These are phyloP conservation scores for Euglossa dilemma DNA, from an alignment of 1,140 invertebrate species.

Conservation along the genomic window DNA sequence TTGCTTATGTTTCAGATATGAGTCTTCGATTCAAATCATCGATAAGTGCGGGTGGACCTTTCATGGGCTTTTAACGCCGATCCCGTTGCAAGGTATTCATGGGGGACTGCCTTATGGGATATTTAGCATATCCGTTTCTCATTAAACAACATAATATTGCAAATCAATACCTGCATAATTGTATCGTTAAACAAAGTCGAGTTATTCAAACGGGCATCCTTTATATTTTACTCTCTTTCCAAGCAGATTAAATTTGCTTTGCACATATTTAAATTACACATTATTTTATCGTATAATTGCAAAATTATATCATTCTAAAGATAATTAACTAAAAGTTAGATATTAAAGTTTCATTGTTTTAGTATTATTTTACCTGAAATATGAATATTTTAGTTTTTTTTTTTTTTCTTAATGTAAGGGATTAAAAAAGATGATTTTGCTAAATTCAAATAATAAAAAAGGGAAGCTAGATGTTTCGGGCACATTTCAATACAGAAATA, in stretches of 20 bases:
- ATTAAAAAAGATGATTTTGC: constrained; percentile 34
- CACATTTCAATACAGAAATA: constrained; percentile 65
- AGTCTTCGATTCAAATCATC: constrained; percentile 78
- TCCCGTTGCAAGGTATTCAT: constrained; percentile 83
- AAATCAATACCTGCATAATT: constrained; percentile 25
- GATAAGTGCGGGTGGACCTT: constrained; percentile 79
- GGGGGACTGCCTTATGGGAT: constrained; percentile 81
- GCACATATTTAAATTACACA: not conserved
- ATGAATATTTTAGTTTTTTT: constrained; percentile 19
- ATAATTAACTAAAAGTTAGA: not conserved
- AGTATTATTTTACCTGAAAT: constrained; percentile 3
- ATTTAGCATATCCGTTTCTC: constrained; percentile 69
- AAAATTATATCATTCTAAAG: constrained; percentile 13
- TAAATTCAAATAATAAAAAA: constrained; percentile 34
- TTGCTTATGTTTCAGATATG: constrained; percentile 83
- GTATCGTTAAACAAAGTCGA: constrained; percentile 17
- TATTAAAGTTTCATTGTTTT: constrained; percentile 4
- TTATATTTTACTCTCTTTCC: constrained; percentile 1
- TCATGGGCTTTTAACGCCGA: constrained; percentile 79
- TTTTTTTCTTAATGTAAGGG: constrained; percentile 4
- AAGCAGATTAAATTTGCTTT: not conserved
- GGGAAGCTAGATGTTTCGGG: constrained; percentile 52
- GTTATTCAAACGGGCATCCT: not conserved
- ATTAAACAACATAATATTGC: constrained; percentile 33
- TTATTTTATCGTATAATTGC: constrained; percentile 14